phyloP scores from a whole-genome alignment of 64 coral and sea anemone genomes.

The Pachyseris speciosa region DNA sequence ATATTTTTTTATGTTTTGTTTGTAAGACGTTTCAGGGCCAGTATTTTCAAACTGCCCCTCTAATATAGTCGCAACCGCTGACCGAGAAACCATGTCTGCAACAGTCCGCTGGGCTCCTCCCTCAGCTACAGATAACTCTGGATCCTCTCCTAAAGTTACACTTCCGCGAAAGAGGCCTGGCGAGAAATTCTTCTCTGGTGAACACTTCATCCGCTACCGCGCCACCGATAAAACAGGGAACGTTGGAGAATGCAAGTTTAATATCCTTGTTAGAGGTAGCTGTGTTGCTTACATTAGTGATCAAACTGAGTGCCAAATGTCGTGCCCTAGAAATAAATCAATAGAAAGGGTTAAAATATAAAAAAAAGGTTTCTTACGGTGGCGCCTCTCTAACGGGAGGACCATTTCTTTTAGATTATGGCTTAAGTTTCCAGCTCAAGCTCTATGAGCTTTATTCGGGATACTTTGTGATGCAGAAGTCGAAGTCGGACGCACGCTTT shows the following conservation, averaged over 20 bases:
- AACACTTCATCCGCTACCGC: constrained; percentile 49
- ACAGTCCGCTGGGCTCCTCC: constrained; percentile 8
- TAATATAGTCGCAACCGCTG: constrained; percentile 24
- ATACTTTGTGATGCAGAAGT: too few species aligned
- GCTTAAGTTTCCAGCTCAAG: too few species aligned
- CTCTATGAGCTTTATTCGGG: too few species aligned
- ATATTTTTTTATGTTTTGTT: background rate
- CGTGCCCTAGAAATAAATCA: too few species aligned
- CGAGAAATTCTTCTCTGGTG: constrained; percentile 24
- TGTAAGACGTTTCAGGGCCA: constrained; percentile 37
- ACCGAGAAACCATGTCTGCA: constrained; percentile 10
- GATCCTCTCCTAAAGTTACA: constrained; percentile 17
- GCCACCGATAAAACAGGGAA: constrained; percentile 48
- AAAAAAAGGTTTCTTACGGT: too few species aligned
- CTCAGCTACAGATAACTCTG: constrained; percentile 53
- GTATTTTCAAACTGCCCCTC: constrained; percentile 43
- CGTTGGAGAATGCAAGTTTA: constrained; percentile 48
- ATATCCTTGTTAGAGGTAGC: constrained; percentile 36
- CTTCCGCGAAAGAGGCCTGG: constrained; percentile 16
- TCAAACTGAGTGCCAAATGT: too few species aligned
- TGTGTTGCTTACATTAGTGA: too few species aligned
- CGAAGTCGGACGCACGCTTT: too few species aligned
- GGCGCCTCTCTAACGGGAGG: too few species aligned
- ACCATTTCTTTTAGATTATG: too few species aligned
- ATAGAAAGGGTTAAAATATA: too few species aligned